phyloP scores from a whole-genome alignment of 2,113 vertebrate genomes.

The Gambusia holbrooki region DNA sequence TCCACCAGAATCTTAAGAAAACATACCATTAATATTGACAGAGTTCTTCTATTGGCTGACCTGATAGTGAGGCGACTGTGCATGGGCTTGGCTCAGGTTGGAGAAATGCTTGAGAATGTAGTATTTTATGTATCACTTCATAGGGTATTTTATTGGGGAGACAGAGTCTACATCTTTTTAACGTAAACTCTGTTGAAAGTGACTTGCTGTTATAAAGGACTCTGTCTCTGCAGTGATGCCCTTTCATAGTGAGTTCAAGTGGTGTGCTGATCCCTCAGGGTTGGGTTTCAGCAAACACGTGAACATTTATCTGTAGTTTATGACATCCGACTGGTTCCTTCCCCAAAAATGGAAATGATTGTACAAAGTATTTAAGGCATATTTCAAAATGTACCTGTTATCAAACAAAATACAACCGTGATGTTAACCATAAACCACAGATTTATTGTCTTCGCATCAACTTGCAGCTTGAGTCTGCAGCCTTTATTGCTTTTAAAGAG shows the following conservation, averaged over 20 bases:
- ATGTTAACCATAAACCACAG: background rate
- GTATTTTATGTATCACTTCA: background rate
- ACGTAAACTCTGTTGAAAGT: background rate
- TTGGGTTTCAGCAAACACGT: background rate
- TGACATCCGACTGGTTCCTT: background rate
- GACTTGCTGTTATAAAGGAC: background rate
- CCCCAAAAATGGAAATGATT: background rate
- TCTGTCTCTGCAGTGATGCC: background rate
- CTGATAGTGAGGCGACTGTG: constrained; percentile 41
- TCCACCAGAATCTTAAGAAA: constrained; percentile 29
- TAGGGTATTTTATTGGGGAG: too few species aligned
- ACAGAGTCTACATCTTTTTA: background rate
- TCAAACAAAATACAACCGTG: background rate
- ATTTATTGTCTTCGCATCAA: background rate
- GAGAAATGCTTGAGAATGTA: background rate
- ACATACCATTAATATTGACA: constrained; percentile 48
- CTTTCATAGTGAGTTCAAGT: background rate
- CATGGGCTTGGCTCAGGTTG: too few species aligned
- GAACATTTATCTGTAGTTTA: background rate
- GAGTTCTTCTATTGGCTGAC: constrained; percentile 32
- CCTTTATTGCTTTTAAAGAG: background rate
- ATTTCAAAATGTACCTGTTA: background rate
- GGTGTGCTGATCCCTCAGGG: background rate
- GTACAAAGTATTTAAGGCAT: background rate
- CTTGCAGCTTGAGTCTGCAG: background rate